phyloP scores from a whole-genome alignment of 2,113 vertebrate species.

The Dolichotis patagonum region DNA sequence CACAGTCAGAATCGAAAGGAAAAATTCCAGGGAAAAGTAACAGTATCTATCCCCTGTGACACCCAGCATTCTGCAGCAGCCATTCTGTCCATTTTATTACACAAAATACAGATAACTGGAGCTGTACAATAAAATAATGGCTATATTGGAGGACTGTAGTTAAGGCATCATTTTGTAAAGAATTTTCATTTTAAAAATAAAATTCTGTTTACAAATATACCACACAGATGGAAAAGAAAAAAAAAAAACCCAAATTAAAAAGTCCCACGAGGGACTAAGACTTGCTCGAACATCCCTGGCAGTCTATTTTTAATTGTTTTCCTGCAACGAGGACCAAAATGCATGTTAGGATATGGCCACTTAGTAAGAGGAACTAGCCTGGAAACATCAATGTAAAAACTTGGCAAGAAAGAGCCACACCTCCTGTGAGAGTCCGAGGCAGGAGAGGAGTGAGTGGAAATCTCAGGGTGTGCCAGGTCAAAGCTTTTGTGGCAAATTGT shows the following conservation, averaged over 20 bases:
- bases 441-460: background rate
- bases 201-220: constrained; percentile 87
- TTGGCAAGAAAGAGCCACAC: background rate
- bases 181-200: constrained; percentile 86
- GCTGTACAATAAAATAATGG: constrained; percentile 85
- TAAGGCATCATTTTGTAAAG: constrained; percentile 84
- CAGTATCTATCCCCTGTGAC: background rate
- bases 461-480: background rate
- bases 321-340: constrained; percentile 78
- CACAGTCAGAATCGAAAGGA: constrained; percentile 77
- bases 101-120: constrained; percentile 83
- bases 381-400: background rate
- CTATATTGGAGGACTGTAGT: constrained; percentile 83
- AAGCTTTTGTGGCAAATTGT: background rate
- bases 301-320: constrained; percentile 54
- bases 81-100: constrained; percentile 72
- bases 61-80: constrained; percentile 80
- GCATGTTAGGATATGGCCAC: constrained; percentile 66
- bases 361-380: constrained; percentile 60
- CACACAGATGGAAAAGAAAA: constrained; percentile 63
- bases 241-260: constrained; percentile 20
- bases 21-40: constrained; percentile 53
- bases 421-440: background rate
- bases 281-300: background rate
- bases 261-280: constrained; percentile 51